Conservation (phyloP, 1,140 invertebrate genomes). For the Heliconius congener region DNA sequence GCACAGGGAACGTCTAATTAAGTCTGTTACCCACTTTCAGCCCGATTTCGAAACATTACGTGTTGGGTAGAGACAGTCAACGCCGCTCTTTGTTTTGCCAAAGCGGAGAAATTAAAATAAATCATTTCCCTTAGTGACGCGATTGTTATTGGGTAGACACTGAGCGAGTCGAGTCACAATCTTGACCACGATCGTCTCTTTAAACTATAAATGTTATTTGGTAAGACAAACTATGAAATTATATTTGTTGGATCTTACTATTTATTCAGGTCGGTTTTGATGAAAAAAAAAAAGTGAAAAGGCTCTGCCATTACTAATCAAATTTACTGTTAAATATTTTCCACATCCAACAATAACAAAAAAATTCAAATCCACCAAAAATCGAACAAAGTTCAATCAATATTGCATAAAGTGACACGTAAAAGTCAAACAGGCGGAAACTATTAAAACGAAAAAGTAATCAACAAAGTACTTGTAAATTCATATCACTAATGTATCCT, state of each 20-base stretch:
- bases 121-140: too few species aligned
- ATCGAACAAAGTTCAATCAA: background rate
- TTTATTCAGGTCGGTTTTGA: too few species aligned
- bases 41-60: background rate
- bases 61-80: background rate
- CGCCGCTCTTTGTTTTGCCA: too few species aligned
- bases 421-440: conserved; percentile 8
- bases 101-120: too few species aligned
- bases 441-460: conserved; percentile 16
- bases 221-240: too few species aligned
- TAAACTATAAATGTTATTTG: background rate
- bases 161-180: too few species aligned
- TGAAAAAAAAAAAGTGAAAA: too few species aligned
- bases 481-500: conserved; percentile 38
- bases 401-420: background rate
- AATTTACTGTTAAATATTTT: background rate
- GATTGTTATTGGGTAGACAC: too few species aligned
- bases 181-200: too few species aligned
- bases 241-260: too few species aligned
- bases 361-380: background rate
- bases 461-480: conserved; percentile 26
- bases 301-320: too few species aligned
- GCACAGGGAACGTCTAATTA: background rate
- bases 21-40: background rate
- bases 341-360: background rate